Evolutionary conservation across 2,797 vertebrate genomes (phyloP), one percentile per base, ranked within the genome.

Genomic region (Natrix natrix): DNA sequence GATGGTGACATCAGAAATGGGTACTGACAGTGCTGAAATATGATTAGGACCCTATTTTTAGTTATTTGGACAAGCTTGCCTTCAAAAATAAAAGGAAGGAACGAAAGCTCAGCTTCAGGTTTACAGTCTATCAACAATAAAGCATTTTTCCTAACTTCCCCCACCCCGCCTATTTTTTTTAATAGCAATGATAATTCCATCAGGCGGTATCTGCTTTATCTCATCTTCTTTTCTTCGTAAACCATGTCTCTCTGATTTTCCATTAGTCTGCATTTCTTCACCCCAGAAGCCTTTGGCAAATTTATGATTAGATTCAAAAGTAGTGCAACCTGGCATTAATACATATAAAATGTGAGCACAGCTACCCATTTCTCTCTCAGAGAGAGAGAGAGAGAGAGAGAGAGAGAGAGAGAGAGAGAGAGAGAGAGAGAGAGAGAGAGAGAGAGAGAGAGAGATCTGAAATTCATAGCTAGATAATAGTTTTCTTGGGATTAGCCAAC

Each of bases 1-100:
- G 90, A 55, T 59, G 87, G 89, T 93, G 94, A 91, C 93, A 52
- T 61, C 93, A 89, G 93, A 78, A 90, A 91, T 78, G 94, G 92
- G 94, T 94, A 95, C 0, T 14, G 93, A 86, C 1, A 5, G 86
- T 69, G 37, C 2, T 89, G 61, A 57, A 92, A 60, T 37, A 94
- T 20, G 86, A 87, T 94, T 52, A 92, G 92, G 86, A 10, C 69
- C 74, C 16, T 89, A 0, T 95, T 91, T 94, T 61, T 43, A 1
- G 92, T 2, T 92, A 32, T 26, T 89, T 56, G 86, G 10, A 56
- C 24, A 28, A 95, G 66, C 43, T 2, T 0, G 2, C 61, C n/a
- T 91, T 8, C 87, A 83, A 28, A 93, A 55, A 87, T 4, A 13
- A 2, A 56, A 92, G 90, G 88, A 2, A 20, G 60, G 1, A 60